Percentiles rank a stretch among this genome's conserved stretches.
These are phyloP conservation scores for Enteromius fasciolatus DNA, from an alignment of 2,797 vertebrate genomes.

Conservation along the genomic window DNA sequence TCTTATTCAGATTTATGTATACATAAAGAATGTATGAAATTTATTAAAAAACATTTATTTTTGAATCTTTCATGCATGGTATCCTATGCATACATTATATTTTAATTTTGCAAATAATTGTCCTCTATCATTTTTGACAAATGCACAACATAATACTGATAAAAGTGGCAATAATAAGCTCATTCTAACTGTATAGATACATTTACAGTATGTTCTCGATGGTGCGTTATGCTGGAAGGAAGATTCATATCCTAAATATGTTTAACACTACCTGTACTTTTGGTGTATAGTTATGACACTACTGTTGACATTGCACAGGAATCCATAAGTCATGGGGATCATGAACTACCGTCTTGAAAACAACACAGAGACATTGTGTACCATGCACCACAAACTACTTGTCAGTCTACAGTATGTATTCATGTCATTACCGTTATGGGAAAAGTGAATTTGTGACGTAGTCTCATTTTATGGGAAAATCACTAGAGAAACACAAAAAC, in stretches of 20 bases:
- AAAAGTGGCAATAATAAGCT: constrained; percentile 80
- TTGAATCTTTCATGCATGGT: constrained; percentile 73
- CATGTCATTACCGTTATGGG: constrained; percentile 32
- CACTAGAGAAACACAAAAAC: constrained; percentile 31
- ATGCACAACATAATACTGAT: constrained; percentile 74
- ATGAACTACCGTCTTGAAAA: constrained; percentile 4
- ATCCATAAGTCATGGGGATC: not conserved
- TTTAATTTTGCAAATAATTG: constrained; percentile 68
- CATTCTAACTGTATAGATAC: constrained; percentile 42
- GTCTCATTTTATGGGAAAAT: constrained; percentile 41
- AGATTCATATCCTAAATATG: constrained; percentile 20
- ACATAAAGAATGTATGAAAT: constrained; percentile 51
- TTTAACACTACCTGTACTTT: constrained; percentile 29
- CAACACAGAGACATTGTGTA: constrained; percentile 8
- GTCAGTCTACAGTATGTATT: constrained; percentile 19
- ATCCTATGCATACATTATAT: constrained; percentile 69
- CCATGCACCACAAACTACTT: constrained; percentile 42
- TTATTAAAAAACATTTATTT: constrained; percentile 72
- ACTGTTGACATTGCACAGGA: constrained; percentile 35
- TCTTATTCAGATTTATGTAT: constrained; percentile 19
- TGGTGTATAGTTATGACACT: constrained; percentile 11
- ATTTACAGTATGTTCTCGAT: constrained; percentile 23
- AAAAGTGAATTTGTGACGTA: constrained; percentile 46
- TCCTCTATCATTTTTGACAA: constrained; percentile 61
- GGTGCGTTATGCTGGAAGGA: constrained; percentile 28